Evolutionary conservation across 2,888 invertebrate genomes (phyloP), one percentile per base, ranked within the genome.

Genomic region (Argyresthia albistria): DNA sequence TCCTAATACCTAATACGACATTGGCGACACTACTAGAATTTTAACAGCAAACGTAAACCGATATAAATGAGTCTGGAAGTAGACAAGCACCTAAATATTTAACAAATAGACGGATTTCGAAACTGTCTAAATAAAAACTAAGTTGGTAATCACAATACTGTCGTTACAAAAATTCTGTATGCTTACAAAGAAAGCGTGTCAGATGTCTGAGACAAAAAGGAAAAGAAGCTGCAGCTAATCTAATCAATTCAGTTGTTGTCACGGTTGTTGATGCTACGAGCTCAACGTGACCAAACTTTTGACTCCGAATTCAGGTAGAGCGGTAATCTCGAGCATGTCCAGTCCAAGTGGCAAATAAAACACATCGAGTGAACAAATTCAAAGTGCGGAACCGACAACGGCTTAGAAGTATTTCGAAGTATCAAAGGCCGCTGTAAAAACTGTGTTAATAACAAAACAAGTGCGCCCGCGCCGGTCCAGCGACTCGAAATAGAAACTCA

Each of bases 401-500:
- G 66, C 37, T 67, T 66, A 60, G 60, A 55, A 62, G 54, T 54
- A 61, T 63, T 64, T 65, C 64, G 64, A 64, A 67, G 66, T 65
- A 66, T 62, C 65, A 64, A 62, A 63, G 63, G 68, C 69, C 65
- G 67, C 65, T 53, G 70, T 63, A 78, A 80, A 80, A 83, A 80
- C 70, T 67, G 66, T 67, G 66, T 73, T 78, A 74, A 79, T 74
- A 74, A 68, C 64, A 66, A 66, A 65, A 56, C 59, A 59, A 61
- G 60, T 56, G 61, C 61, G 60, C 25, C 25, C 58, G 72, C 61
- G 64, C 61, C 73, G 79, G 64, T 76, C 67, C 70, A 70, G 56
- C 69, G 70, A 65, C 63, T 76, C 68, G 62, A 80, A 80, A 79
- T 78, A 80, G 76, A 74, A 75, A 73, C 66, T 68, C 64, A 65